A percentile compares a stretch with the other conserved stretches of the same genome.
Conservation (phyloP, 2,113 vertebrate species). For the Crotalus helleri region DNA sequence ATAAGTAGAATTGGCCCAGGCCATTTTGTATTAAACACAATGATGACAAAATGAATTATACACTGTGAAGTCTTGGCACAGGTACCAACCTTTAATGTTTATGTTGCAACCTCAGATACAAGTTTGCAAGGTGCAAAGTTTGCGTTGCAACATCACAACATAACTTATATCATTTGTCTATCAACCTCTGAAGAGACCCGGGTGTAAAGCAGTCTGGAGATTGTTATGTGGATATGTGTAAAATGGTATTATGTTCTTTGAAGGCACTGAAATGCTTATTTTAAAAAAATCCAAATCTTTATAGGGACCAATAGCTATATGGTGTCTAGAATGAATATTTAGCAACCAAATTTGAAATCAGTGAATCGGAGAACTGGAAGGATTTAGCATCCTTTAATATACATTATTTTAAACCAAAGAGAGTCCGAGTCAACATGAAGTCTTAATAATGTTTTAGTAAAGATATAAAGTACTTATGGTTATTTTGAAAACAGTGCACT, state of each 20-base stretch:
- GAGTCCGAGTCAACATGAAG: neutral
- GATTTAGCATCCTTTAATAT: neutral
- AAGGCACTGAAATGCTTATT: too few species aligned
- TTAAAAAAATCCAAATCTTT: neutral
- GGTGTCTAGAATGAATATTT: slow-evolving; percentile 7
- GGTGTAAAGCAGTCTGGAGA: neutral
- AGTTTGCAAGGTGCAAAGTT: neutral
- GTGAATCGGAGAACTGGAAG: neutral
- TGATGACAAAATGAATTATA: neutral
- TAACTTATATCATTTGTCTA: neutral
- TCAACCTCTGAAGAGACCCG: neutral
- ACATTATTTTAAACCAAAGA: neutral
- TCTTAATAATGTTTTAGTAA: neutral
- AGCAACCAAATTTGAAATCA: neutral
- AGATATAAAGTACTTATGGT: neutral
- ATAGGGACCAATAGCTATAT: slow-evolving; percentile 18
- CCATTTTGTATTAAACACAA: neutral
- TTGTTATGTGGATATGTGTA: slow-evolving; percentile 1
- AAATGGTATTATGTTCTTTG: neutral
- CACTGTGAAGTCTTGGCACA: neutral
- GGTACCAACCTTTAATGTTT: neutral
- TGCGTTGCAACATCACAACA: neutral
- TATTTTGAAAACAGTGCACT: neutral
- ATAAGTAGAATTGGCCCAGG: neutral
- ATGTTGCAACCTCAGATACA: neutral